Base-by-base conservation (phyloP, 2,888 invertebrate genomes). In the Periphyllus acericola region DNA sequence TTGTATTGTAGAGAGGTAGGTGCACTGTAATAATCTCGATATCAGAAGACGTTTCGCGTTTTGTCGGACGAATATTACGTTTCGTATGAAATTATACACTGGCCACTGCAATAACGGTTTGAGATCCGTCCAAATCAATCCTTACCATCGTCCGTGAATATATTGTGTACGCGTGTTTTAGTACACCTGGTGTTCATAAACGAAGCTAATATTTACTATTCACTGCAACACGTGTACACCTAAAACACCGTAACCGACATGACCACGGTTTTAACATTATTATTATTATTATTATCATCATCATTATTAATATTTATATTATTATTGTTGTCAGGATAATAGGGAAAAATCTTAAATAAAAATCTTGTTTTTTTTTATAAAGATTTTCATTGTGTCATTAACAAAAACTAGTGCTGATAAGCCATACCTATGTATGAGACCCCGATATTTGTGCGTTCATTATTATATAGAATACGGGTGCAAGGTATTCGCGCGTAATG, bases 231-330 rank as follows among this genome's bases (percentile, higher is more conserved):
- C 72, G n/a, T 32, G 46, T 19, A 72, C 17, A 34, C n/a, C 72
- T 74, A 83, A 72, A 74, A 83, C 83, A 34, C 55, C 29, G 72
- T 55, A 36, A 36, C 34, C 19, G 14, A 83, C 72, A 72, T 74
- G 83, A 83, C 83, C n/a, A n/a, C 34, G n/a, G 36, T 83, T 19
- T 72, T 34, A 74, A 74, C 32, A 21, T 14, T n/a, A 46, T n/a
- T n/a, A n/a, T 25, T 55, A 55, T 25, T 40, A 40, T 40, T 46
- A 46, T 11, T 14, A 46, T 14, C 14, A 46, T 46, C n/a, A n/a
- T 14, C n/a, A n/a, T n/a, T n/a, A 46, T 46, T 46, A 46, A 1
- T 46, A 46, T 46, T 46, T 14, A 11, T 46, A 25, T 60, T 21
- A 60, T 60, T 60, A 60, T 60, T 60, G 6, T 25, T 25, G 21